These are phyloP conservation scores for Timandra comae DNA, from an alignment of 2,888 invertebrate species.

Conservation along the genomic window DNA sequence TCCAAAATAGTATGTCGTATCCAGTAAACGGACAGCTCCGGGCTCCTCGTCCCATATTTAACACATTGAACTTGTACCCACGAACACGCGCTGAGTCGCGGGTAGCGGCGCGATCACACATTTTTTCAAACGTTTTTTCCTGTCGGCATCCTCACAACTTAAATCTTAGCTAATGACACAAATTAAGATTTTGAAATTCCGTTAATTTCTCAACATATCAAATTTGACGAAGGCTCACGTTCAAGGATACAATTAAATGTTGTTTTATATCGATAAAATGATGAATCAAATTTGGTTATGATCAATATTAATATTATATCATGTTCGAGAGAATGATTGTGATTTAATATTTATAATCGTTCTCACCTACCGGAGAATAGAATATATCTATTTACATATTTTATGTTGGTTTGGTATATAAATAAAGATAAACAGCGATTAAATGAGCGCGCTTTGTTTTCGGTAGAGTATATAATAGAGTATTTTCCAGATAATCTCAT, in stretches of 20 bases:
- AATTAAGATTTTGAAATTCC: slow-evolving; percentile 69
- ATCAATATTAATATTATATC: slow-evolving; percentile 11
- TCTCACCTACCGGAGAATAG: slow-evolving; percentile 12
- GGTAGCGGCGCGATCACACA: slow-evolving; percentile 62
- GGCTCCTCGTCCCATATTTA: slow-evolving; percentile 50
- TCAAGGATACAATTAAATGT: slow-evolving; percentile 41
- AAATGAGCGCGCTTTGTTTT: too few species aligned
- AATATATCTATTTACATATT: too few species aligned
- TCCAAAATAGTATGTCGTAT: slow-evolving; percentile 20
- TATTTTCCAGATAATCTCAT: too few species aligned
- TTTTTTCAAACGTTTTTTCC: slow-evolving; percentile 45
- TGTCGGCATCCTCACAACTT: slow-evolving; percentile 57
- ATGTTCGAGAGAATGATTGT: too few species aligned
- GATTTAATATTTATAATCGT: slow-evolving; percentile 14
- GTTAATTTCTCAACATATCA: slow-evolving; percentile 52
- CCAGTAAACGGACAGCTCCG: slow-evolving; percentile 26
- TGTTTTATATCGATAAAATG: slow-evolving; percentile 42
- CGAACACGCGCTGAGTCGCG: slow-evolving; percentile 55
- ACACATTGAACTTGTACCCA: slow-evolving; percentile 69
- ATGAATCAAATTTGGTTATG: slow-evolving; percentile 16
- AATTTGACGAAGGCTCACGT: slow-evolving; percentile 41
- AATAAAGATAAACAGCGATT: too few species aligned
- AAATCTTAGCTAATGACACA: slow-evolving; percentile 66
- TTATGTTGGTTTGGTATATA: too few species aligned
- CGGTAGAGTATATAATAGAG: too few species aligned